Evolutionary conservation across 2,888 invertebrate genomes (phyloP).

Genomic region (Phragmatobia fuliginosa): DNA sequence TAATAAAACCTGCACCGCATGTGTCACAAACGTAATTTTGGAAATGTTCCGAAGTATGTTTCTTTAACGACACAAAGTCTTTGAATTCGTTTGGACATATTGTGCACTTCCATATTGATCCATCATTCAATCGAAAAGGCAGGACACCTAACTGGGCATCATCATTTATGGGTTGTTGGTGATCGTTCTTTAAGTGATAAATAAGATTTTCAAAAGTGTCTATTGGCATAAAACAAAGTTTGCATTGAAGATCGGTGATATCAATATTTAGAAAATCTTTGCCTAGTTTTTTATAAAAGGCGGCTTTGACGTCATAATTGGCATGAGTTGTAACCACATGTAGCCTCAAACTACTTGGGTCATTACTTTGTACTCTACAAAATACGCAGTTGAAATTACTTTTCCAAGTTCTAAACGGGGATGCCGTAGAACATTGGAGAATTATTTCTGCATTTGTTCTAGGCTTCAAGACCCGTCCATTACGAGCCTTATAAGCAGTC

Average conservation of each 20-base stretch:
- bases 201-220: conserved; percentile 71
- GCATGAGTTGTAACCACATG: conserved; percentile 74
- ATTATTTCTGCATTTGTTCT: conserved; percentile 80
- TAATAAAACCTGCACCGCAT: conserved; percentile 82
- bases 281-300: conserved; percentile 80
- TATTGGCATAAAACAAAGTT: conserved; percentile 74
- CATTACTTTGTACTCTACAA: conserved; percentile 76
- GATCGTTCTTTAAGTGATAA: conserved; percentile 75
- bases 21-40: conserved; percentile 83
- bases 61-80: conserved; percentile 77
- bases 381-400: conserved; percentile 81
- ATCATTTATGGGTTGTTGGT: conserved; percentile 74
- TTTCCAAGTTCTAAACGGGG: conserved; percentile 80
- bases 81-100: conserved; percentile 79
- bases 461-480: conserved; percentile 72
- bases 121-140: conserved; percentile 76
- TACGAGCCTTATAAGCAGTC: conserved; percentile 76
- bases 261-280: conserved; percentile 80
- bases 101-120: conserved; percentile 78
- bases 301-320: conserved; percentile 76
- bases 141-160: conserved; percentile 78
- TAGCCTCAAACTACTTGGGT: conserved; percentile 71
- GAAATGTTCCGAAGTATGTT: conserved; percentile 79
- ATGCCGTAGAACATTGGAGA: conserved; percentile 77
- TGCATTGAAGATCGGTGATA: conserved; percentile 79